These are phyloP conservation scores for Trilocha varians DNA, from an alignment of 2,888 invertebrate species.

Conservation along the genomic window DNA sequence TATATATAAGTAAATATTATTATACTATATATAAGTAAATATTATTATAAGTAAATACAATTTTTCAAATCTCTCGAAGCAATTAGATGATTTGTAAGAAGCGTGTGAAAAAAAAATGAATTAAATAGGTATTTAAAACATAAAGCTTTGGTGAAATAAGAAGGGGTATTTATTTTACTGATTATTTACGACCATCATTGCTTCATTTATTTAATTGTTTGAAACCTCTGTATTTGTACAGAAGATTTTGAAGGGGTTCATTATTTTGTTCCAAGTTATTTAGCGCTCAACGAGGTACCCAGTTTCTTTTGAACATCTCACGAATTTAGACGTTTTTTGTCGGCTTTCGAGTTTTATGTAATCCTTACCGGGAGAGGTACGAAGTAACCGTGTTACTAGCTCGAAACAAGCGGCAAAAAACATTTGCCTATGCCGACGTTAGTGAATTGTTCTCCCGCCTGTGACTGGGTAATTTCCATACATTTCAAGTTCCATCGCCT, in stretches of 20 bases:
- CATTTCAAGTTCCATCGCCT: conserved; percentile 74
- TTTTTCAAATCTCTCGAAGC: no score
- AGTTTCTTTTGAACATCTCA: conserved; percentile 31
- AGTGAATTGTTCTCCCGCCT: conserved; percentile 72
- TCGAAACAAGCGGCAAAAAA: conserved; percentile 69
- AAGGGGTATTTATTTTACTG: no score
- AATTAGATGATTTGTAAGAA: no score
- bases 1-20: no score
- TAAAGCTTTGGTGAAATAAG: no score
- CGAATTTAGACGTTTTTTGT: conserved; percentile 27
- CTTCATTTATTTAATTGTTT: not conserved
- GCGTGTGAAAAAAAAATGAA: no score
- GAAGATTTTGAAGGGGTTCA: conserved; percentile 51
- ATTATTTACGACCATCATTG: no score
- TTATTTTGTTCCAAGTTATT: conserved; percentile 56
- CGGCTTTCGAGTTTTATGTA: not conserved
- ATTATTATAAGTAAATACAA: no score
- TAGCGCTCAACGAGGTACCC: conserved; percentile 47
- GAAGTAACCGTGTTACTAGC: conserved; percentile 20
- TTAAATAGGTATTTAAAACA: no score
- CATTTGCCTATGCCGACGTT: conserved; percentile 69
- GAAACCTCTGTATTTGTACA: conserved; percentile 20
- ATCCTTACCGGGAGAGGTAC: not conserved
- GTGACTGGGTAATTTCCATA: conserved; percentile 74
- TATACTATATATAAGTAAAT: no score